Evolutionary conservation across 92 coral and sea anemone species (phyloP).

Genomic region (Metridium senile): DNA sequence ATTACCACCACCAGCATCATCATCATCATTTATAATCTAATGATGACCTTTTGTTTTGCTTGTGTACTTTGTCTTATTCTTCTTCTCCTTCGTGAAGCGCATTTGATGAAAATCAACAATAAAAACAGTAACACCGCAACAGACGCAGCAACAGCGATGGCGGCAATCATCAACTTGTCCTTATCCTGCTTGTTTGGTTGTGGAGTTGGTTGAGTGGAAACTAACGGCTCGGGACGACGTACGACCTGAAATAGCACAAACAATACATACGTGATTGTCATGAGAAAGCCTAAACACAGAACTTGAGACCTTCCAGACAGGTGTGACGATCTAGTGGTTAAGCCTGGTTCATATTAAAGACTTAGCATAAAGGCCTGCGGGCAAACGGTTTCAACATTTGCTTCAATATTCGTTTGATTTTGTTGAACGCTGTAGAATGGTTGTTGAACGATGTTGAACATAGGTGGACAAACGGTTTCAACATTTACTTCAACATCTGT

Average conservation of each 20-base stretch:
- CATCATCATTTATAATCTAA: neutral
- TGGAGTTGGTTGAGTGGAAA: conserved; percentile 4
- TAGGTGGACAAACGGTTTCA: too few relatives aligned
- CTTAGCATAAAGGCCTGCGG: too few relatives aligned
- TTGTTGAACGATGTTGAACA: too few relatives aligned
- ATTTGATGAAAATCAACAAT: conserved; percentile 39
- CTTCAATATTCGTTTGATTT: too few relatives aligned
- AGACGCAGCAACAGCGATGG: conserved; percentile 45
- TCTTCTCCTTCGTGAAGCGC: conserved; percentile 44
- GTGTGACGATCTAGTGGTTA: too few relatives aligned
- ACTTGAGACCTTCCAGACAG: too few relatives aligned
- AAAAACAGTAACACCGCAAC: conserved; percentile 45
- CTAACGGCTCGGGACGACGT: conserved; percentile 20
- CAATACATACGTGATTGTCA: too few relatives aligned
- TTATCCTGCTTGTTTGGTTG: neutral
- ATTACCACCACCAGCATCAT: neutral
- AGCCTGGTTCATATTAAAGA: too few relatives aligned
- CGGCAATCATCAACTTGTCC: conserved; percentile 21
- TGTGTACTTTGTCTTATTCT: conserved; percentile 32
- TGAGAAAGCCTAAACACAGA: too few relatives aligned
- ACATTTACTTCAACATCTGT: too few relatives aligned
- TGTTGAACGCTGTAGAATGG: too few relatives aligned
- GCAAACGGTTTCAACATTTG: too few relatives aligned
- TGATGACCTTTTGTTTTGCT: conserved; percentile 8
- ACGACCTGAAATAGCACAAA: conserved; percentile 21